Evolutionary conservation across 2,113 vertebrate species (phyloP).

Genomic region (Sander vitreus): DNA sequence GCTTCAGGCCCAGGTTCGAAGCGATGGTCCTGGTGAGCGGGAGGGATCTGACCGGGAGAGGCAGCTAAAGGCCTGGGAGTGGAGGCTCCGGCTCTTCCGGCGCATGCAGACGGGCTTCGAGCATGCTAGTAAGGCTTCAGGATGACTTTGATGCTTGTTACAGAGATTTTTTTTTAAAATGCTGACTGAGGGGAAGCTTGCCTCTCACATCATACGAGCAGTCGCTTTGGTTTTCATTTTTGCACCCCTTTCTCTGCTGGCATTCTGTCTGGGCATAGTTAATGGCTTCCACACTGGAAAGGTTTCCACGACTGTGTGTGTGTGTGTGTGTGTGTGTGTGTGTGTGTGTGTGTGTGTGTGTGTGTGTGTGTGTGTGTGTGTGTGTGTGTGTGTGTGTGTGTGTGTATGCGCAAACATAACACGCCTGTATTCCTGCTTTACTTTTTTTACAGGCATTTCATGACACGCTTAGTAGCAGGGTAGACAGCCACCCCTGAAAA

Average conservation of each 20-base stretch:
- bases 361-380: constrained; percentile 28
- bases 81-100: constrained; percentile 91
- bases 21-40: constrained; percentile 79
- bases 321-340: constrained; percentile 26
- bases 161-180: constrained; percentile 2
- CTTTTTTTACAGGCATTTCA: constrained; percentile 75
- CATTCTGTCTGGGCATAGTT: constrained; percentile 69
- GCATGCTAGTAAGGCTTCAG: constrained; percentile 88
- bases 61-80: constrained; percentile 93
- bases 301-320: constrained; percentile 28
- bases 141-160: constrained; percentile 44
- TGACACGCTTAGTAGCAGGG: constrained; percentile 63
- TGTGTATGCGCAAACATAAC: constrained; percentile 43
- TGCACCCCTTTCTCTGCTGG: constrained; percentile 47
- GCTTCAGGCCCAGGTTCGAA: constrained; percentile 86
- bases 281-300: constrained; percentile 72
- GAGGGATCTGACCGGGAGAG: constrained; percentile 88
- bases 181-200: constrained; percentile 19
- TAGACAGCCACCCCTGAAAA: constrained; percentile 60
- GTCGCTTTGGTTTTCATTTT: constrained; percentile 58
- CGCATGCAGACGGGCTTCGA: constrained; percentile 94
- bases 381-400: constrained; percentile 32
- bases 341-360: constrained; percentile 37
- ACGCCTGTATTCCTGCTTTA: constrained; percentile 66
- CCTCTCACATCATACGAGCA: constrained; percentile 34